Evolutionary conservation across 1,140 invertebrate species (phyloP), one percentile per base, ranked within the genome.

Genomic region (Thrips palmi): DNA sequence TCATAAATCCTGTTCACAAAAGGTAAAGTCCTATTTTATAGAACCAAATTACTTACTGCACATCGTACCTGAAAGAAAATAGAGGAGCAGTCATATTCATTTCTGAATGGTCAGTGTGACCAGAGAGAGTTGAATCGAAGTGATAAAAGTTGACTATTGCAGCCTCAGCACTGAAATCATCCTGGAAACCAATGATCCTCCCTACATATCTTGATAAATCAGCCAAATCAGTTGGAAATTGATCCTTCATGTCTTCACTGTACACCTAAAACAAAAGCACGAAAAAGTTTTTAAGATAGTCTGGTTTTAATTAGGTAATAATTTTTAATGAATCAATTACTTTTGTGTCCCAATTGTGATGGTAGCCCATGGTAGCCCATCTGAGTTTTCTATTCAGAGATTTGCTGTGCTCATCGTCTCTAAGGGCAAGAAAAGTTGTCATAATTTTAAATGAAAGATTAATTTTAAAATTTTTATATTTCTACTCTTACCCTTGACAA

Each of bases 311-410:
- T n/a, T n/a, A n/a, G n/a, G n/a, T n/a, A n/a, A n/a, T n/a, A n/a
- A n/a, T n/a, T n/a, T n/a, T n/a, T n/a, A n/a, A n/a, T n/a, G n/a
- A n/a, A n/a, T n/a, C n/a, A n/a, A n/a, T 41, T 62, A 82, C 68
- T 67, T 94, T 94, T 30, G 82, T 83, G 50, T 91, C 74, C 89
- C 89, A 94, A 59, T 94, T 74, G 56, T 96, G 87, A 59, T 96
- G 89, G 56, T 92, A 94, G 14, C 91, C 89, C 23, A 94, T 56
- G 2, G 89, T 94, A 11, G 76, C 69, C 91, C 91, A 96, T 49
- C 88, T 61, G 38, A 94, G 61, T 53, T 82, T 82, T 29, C 58
- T 46, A 27, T 60, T 42, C n/a, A 67, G 47, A 8, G 45, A 33
- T 19, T 46, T 44, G 12, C 43, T 40, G 36, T 41, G 44, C 12